phyloP scores from a whole-genome alignment of 2,113 vertebrate species.

The Gobiocypris rarus region DNA sequence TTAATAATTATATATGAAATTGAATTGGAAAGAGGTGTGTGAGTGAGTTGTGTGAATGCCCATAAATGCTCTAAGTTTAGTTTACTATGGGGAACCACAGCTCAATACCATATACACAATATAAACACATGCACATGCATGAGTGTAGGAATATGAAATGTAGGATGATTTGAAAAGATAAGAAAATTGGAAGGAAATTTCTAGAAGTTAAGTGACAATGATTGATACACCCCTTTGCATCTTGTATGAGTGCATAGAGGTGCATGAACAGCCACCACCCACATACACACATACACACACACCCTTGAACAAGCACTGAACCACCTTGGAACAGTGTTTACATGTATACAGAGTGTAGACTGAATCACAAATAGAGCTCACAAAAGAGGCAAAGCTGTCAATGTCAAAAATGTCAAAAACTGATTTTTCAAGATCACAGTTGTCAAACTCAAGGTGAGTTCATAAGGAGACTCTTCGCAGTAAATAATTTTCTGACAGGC shows the following conservation, averaged over 20 bases:
- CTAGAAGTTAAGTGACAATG: not conserved
- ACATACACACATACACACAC: conserved; percentile 11
- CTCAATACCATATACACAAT: not conserved
- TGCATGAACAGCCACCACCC: not conserved
- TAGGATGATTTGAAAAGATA: not conserved
- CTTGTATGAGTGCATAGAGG: not conserved
- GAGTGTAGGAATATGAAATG: not conserved
- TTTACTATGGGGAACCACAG: not conserved
- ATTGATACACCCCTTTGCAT: not conserved
- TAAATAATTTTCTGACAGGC: not conserved
- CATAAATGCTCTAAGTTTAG: no score
- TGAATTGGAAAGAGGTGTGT: not conserved
- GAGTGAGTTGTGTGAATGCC: no score
- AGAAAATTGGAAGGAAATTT: not conserved
- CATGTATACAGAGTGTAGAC: conserved; percentile 33
- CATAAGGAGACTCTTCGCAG: not conserved
- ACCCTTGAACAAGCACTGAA: conserved; percentile 31
- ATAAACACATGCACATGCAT: not conserved
- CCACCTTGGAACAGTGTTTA: conserved; percentile 38
- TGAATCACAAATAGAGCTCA: conserved; percentile 37
- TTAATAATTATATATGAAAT: not conserved
- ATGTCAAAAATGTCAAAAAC: conserved; percentile 33
- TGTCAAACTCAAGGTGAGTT: conserved; percentile 35
- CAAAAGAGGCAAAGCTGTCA: conserved; percentile 16
- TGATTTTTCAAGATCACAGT: conserved; percentile 25